Base-by-base conservation (phyloP, 2,888 invertebrate species). In the Cheilosia vulpina region DNA sequence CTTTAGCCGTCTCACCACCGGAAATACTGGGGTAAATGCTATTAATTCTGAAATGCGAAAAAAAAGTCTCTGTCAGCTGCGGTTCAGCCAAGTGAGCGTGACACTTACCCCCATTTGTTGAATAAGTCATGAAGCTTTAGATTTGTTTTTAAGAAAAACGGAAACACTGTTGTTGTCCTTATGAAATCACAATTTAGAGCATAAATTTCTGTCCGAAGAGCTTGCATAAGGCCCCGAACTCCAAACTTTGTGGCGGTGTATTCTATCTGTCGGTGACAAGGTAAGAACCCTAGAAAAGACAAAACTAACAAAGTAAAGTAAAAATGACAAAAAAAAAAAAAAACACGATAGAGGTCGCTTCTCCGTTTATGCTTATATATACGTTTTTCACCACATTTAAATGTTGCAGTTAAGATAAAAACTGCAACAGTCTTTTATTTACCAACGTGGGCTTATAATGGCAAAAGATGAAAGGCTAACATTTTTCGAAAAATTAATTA, bases 181-280 rank as follows among this genome's bases (percentile, higher is more conserved):
- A 91, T 91, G 31, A 89, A 78, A 0, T 82, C 65, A 19, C 83
- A 88, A 0, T 89, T 81, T 9, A 88, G 87, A 1, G 89, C 45
- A 7, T 87, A 78, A 5, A 93, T 57, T 62, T 93, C 93, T 57
- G 88, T 58, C 3, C 89, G 89, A 7, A 91, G 43, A 0, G 89
- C 84, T 11, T 62, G 83, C 91, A 92, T 92, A 17, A 92, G 88
- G 0, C 90, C 91, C 7, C 89, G 87, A 0, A 91, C 89, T 0
- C 89, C 93, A 50, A 88, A 91, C 87, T 93, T 93, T 5, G 91
- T 90, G 17, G 92, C 88, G 0, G 89, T 87, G 81, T 93, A 93
- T 2, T 88, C 24, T 0, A 87, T 41, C n/a, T 79, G 63, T 21
- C 84, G 89, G 2, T 87, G 77, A 5, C 89, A 0, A 0, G 89